phyloP scores from a whole-genome alignment of 2,797 vertebrate genomes.

The Sebastes taczanowskii region DNA sequence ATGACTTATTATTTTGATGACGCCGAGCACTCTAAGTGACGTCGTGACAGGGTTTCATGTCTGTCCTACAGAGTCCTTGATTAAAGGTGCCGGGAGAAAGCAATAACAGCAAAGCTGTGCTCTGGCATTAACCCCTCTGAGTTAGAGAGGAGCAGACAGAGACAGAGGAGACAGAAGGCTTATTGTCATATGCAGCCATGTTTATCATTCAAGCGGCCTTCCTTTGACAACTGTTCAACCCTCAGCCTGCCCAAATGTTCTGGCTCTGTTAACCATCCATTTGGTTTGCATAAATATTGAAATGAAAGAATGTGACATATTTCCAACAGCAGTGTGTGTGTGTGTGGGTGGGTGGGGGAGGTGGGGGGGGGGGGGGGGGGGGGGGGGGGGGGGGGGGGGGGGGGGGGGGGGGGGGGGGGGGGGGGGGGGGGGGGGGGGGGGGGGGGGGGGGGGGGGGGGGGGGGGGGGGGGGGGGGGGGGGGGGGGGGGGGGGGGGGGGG shows the following conservation, averaged over 20 bases:
- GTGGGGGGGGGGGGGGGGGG: too few relatives aligned
- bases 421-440: too few relatives aligned
- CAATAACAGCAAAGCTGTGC: slow-evolving; percentile 63
- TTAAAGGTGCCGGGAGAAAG: slow-evolving; percentile 64
- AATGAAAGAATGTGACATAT: slow-evolving; percentile 46
- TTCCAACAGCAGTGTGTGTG: slow-evolving; percentile 13
- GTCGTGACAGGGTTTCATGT: slow-evolving; percentile 47
- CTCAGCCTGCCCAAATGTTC: slow-evolving; percentile 40
- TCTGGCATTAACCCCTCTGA: slow-evolving; percentile 54
- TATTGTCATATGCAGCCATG: slow-evolving; percentile 59
- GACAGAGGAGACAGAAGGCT: slow-evolving; percentile 54
- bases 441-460: too few relatives aligned
- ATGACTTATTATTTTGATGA: slow-evolving; percentile 63
- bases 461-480: too few relatives aligned
- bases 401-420: too few relatives aligned
- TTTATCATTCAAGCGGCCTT: slow-evolving; percentile 68
- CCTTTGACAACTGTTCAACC: slow-evolving; percentile 58
- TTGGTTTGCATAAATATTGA: slow-evolving; percentile 49
- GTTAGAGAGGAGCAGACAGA: slow-evolving; percentile 45
- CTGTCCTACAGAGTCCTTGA: slow-evolving; percentile 73
- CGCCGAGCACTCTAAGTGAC: slow-evolving; percentile 37
- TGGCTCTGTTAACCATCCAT: slow-evolving; percentile 41
- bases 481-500: too few relatives aligned
- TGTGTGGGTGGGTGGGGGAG: too few relatives aligned
- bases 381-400: too few relatives aligned